Conservation (phyloP, 2,888 invertebrate species). For the Rhyacophila evoluta region DNA sequence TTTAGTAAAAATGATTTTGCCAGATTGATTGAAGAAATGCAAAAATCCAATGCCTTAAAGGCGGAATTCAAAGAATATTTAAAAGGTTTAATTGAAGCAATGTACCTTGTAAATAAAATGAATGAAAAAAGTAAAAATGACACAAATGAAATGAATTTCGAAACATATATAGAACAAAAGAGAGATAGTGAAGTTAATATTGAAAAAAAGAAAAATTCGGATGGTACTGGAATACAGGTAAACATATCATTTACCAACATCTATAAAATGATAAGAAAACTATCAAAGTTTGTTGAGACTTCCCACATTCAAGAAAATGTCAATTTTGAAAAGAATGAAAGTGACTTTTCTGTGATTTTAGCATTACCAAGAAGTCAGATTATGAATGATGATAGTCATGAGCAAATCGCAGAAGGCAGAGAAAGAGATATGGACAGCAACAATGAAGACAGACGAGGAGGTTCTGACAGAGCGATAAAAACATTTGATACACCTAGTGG, state of each 20-base stretch:
- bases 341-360: constrained; percentile 25
- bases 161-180: not conserved
- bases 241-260: not conserved
- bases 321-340: constrained; percentile 40
- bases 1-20: constrained; percentile 47
- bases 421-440: constrained; percentile 42
- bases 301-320: constrained; percentile 29
- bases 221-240: not conserved
- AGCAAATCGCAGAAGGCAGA: constrained; percentile 3
- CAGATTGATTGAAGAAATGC: constrained; percentile 39
- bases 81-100: constrained; percentile 27
- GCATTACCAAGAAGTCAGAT: constrained; percentile 44
- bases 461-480: constrained; percentile 62
- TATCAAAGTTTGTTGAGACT: not conserved
- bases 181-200: not conserved
- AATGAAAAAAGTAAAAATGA: not conserved
- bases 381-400: constrained; percentile 37
- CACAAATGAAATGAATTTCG: not conserved
- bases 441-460: constrained; percentile 51
- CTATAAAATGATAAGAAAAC: not conserved
- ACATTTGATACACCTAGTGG: constrained; percentile 65
- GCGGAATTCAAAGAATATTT: constrained; percentile 50
- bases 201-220: not conserved
- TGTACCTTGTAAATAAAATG: not conserved
- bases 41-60: constrained; percentile 42